A percentile compares a stretch with the other conserved stretches of the same genome.
phyloP scores from a whole-genome alignment of 2,797 vertebrate species.

The Buceros bicornis region DNA sequence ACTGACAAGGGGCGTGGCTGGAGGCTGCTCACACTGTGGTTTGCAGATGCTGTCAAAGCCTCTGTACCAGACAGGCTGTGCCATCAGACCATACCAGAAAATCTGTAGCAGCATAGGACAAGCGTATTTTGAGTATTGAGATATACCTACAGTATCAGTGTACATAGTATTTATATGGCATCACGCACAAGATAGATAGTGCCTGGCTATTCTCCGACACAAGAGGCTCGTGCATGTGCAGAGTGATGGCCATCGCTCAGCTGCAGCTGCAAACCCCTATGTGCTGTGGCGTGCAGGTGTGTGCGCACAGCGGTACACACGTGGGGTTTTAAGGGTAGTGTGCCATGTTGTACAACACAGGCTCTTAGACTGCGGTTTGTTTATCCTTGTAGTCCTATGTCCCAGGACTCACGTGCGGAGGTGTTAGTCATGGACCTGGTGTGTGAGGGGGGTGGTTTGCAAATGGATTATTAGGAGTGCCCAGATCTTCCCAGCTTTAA shows the following conservation, averaged over 20 bases:
- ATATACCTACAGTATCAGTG: not conserved
- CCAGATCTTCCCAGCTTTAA: not conserved
- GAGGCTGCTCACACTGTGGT: not conserved
- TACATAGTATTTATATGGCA: not conserved
- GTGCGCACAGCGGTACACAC: fast-evolving
- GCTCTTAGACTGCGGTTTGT: not conserved
- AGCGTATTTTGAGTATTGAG: not conserved
- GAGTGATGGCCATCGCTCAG: not conserved
- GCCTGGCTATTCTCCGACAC: not conserved
- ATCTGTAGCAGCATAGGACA: not conserved
- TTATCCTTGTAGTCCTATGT: not conserved
- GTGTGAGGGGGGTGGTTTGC: not conserved
- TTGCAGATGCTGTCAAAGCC: slow-evolving; percentile 1
- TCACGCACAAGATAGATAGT: not conserved
- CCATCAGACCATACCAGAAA: slow-evolving; percentile 16
- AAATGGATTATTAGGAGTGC: not conserved
- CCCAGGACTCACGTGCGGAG: not conserved
- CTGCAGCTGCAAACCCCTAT: fast-evolving
- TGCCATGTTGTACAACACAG: not conserved
- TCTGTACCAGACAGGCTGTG: not conserved
- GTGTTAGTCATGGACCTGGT: not conserved
- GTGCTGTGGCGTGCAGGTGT: fast-evolving
- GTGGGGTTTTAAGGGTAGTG: not conserved
- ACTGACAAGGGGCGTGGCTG: not conserved
- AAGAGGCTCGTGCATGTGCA: not conserved